Evolutionary conservation across 1,140 invertebrate species (phyloP).

Genomic region (Orius insidiosus): DNA sequence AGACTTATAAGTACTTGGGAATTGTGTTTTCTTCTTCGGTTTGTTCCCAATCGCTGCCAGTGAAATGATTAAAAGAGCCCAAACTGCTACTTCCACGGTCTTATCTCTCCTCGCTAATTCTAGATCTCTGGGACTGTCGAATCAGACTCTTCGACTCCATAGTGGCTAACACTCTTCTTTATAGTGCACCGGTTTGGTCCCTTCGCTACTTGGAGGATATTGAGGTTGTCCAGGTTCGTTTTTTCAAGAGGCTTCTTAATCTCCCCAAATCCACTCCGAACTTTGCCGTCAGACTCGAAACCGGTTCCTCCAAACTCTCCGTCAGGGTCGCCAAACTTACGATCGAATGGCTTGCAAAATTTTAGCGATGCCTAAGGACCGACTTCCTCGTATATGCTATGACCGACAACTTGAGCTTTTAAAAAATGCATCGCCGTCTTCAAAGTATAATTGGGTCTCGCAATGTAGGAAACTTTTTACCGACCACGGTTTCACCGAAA

Average conservation of each 20-base stretch:
- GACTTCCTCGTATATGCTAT: conserved; percentile 14
- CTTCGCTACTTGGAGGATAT: too few relatives aligned
- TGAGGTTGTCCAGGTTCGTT: too few relatives aligned
- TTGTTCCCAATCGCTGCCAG: not conserved
- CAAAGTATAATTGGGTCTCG: conserved; percentile 12
- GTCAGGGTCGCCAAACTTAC: too few relatives aligned
- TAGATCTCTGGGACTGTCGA: not conserved
- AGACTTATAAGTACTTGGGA: conserved; percentile 9
- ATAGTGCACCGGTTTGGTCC: too few relatives aligned
- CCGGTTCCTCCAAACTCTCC: too few relatives aligned
- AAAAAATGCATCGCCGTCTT: conserved; percentile 1
- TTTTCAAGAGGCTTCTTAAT: too few relatives aligned
- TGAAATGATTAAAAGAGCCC: conserved; percentile 10
- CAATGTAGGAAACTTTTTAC: conserved; percentile 11
- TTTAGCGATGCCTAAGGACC: conserved; percentile 9
- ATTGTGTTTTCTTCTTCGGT: conserved; percentile 6
- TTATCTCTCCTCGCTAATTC: conserved; percentile 8
- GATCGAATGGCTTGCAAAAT: conserved; percentile 8
- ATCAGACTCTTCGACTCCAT: not conserved
- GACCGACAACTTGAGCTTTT: conserved; percentile 4
- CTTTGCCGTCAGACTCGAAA: too few relatives aligned
- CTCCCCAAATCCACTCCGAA: too few relatives aligned
- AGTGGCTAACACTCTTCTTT: too few relatives aligned
- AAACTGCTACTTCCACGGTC: conserved; percentile 4
- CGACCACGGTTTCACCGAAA: conserved; percentile 1